These are phyloP conservation scores for Oeneis ivallda DNA, from an alignment of 2,888 invertebrate genomes.

Conservation along the genomic window DNA sequence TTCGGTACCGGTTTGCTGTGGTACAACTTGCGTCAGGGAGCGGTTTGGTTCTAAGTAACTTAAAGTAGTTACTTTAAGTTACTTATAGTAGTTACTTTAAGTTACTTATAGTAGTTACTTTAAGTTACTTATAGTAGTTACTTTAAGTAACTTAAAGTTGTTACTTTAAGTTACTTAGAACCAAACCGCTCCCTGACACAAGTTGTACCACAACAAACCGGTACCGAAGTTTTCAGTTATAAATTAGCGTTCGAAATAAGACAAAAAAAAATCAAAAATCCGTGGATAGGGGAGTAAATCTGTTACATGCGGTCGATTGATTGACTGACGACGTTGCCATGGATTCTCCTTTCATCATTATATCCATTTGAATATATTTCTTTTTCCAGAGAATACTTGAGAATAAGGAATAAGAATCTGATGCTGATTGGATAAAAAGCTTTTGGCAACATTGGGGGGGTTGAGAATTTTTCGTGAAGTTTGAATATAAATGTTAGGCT, in stretches of 20 bases:
- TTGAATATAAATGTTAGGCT: background rate
- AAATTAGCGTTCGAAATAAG: conserved; percentile 64
- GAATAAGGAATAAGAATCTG: conserved; percentile 12
- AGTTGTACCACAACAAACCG: conserved; percentile 41
- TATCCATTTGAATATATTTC: conserved; percentile 26
- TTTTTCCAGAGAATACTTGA: conserved; percentile 19
- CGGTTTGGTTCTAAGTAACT: background rate
- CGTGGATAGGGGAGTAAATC: conserved; percentile 28
- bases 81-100: no score
- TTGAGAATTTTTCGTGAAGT: background rate
- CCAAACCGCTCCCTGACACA: conserved; percentile 18
- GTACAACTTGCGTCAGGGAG: conserved; percentile 32
- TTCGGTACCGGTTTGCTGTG: conserved; percentile 49
- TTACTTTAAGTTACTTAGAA: no score
- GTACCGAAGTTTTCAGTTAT: conserved; percentile 58
- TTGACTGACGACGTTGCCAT: conserved; percentile 41
- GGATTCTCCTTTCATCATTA: conserved; percentile 37
- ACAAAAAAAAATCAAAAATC: conserved; percentile 49
- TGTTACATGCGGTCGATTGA: conserved; percentile 47
- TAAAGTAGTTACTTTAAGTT: no score
- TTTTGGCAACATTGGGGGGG: background rate
- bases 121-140: no score
- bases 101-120: no score
- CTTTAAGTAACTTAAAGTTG: no score
- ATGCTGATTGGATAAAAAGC: conserved; percentile 19